Base-by-base conservation (phyloP, 2,113 vertebrate species). In the Salvelinus sp. region DNA sequence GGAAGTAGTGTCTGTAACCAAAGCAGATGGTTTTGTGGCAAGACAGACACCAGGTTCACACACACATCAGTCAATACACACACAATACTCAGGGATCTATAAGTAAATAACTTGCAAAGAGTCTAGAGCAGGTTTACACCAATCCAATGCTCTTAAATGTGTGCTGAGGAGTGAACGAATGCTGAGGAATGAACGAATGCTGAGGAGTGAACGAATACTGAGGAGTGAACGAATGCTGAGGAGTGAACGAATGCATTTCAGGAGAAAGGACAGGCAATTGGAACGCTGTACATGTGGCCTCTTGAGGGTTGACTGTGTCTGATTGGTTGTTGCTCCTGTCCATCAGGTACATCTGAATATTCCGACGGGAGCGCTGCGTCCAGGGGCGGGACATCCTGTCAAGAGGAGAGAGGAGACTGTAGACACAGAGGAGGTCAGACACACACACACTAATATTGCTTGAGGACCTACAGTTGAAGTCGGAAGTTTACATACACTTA, bases 331-430 rank as follows among this genome's bases (percentile, higher is more conserved):
- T 75, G 62, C 71, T 86, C 90, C 79, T 48, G 76, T 85, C 82
- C 88, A 75, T 80, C 91, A 99, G 98, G 98, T 97, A 91, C 98
- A 99, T 91, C 94, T 99, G 88, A 98, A 98, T 91, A 99, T 99
- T 91, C 98, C 98, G 74, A 99, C 98, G 98, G 97, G 97, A 91
- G 97, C 94, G 86, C 94, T 99, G 90, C 95, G 96, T 90, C 98
- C 98, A 77, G 98, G 97, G 90, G 97, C 95, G 48, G 97, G 97
- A 77, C 97, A 95, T 89, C 97, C 98, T 89, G 95, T 95, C 22
- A 96, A 91, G 92, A 98, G 94, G 93, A 98, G 95, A 96, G 98
- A 98, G 87, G 85, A 94, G 81, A 90, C 94, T 86, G 90, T 87
- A 63, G 95, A 96, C 81, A 87, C 77, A 67, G 95, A 95, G 10